Percentiles rank a stretch among this genome's conserved stretches.
These are phyloP conservation scores for Syrista parreyssii DNA, from an alignment of 2,888 invertebrate genomes.

Conservation along the genomic window DNA sequence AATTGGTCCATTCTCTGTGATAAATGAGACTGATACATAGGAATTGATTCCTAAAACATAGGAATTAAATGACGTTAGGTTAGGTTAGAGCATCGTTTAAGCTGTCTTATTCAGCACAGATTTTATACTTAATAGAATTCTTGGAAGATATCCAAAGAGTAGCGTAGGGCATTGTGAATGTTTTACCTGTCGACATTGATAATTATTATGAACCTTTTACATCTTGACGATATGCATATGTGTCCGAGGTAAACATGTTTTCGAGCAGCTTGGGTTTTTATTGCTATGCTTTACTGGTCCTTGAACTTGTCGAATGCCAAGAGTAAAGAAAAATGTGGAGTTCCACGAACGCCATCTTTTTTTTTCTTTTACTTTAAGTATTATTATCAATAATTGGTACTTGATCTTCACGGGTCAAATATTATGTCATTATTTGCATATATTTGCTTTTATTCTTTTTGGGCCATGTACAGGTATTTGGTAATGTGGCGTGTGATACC, in stretches of 20 bases:
- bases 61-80: neutral
- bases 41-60: neutral
- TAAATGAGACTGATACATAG: neutral
- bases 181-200: neutral
- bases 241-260: neutral
- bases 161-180: neutral
- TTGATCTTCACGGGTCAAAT: neutral
- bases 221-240: neutral
- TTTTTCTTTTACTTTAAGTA: neutral
- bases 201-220: neutral
- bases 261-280: neutral
- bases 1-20: neutral
- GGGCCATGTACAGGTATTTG: neutral
- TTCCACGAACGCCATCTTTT: neutral
- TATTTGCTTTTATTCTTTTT: neutral
- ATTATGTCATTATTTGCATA: neutral
- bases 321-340: neutral
- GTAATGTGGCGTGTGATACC: neutral
- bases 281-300: neutral
- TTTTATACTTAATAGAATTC: neutral
- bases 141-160: neutral
- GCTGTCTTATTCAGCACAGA: neutral
- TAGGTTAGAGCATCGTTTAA: neutral
- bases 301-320: neutral
- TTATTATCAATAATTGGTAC: neutral